Percentiles rank a stretch among this genome's conserved stretches.
Evolutionary conservation across 1,140 invertebrate genomes (phyloP).

Genomic region (Apocrypta bakeri): DNA sequence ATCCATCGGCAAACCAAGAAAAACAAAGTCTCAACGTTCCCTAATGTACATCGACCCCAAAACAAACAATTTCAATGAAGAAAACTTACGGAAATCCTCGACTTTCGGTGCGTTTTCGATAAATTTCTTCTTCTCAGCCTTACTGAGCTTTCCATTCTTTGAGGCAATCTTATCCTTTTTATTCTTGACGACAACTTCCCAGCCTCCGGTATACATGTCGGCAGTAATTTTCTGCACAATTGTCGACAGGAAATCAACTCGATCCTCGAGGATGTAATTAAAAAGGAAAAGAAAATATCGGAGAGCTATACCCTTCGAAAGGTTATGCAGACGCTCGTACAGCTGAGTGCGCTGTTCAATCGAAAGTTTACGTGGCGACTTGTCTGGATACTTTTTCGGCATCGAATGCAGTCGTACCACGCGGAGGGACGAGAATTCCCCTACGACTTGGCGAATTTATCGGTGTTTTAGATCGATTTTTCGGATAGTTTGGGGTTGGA

Average conservation of each 20-base stretch:
- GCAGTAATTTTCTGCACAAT: neutral
- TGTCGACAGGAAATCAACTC: neutral
- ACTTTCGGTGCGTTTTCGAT: slow-evolving; percentile 77
- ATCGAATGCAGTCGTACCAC: neutral
- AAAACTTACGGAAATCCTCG: slow-evolving; percentile 78
- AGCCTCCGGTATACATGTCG: slow-evolving; percentile 80
- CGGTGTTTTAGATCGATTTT: too few relatives aligned
- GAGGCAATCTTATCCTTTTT: slow-evolving; percentile 80
- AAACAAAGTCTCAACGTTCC: slow-evolving; percentile 41
- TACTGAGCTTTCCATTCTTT: slow-evolving; percentile 73
- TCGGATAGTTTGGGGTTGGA: too few relatives aligned
- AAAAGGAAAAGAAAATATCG: slow-evolving; percentile 10
- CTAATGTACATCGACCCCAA: slow-evolving; percentile 70
- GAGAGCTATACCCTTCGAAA: neutral
- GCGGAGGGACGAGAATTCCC: neutral
- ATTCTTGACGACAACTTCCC: slow-evolving; percentile 85
- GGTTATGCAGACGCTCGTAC: slow-evolving; percentile 29
- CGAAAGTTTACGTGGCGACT: slow-evolving; percentile 17
- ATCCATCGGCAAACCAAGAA: neutral
- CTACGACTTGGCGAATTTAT: too few relatives aligned
- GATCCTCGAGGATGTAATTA: neutral
- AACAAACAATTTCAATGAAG: slow-evolving; percentile 27
- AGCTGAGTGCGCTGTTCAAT: slow-evolving; percentile 5
- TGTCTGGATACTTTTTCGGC: neutral
- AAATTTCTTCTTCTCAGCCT: slow-evolving; percentile 78